Evolutionary conservation across 2,113 vertebrate genomes (phyloP).

Genomic region (Damaliscus lunatus): DNA sequence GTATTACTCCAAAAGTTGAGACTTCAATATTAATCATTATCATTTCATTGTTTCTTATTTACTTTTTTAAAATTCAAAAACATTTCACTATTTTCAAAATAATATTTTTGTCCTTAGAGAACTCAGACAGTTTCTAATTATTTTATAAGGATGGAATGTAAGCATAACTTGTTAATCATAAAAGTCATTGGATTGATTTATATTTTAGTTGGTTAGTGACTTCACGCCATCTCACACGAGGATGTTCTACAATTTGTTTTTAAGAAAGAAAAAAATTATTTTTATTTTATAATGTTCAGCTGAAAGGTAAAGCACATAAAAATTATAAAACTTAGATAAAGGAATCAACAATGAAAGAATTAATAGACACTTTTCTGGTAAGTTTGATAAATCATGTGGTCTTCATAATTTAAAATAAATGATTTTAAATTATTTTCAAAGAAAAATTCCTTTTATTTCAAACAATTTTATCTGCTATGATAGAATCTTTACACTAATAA

Average conservation of each 20-base stretch:
- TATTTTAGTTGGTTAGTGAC: neutral
- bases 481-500: neutral
- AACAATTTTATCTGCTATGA: neutral
- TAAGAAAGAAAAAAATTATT: neutral
- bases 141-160: neutral
- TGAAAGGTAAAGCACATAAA: neutral
- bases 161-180: neutral
- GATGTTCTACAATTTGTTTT: neutral
- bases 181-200: neutral
- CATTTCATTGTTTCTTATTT: neutral
- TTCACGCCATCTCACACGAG: neutral
- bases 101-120: neutral
- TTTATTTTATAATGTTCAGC: neutral
- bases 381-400: neutral
- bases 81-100: neutral
- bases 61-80: neutral
- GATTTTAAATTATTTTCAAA: neutral
- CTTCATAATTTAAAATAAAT: neutral
- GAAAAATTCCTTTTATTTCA: neutral
- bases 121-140: neutral
- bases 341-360: neutral
- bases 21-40: neutral
- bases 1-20: conserved; percentile 4
- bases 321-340: neutral
- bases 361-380: neutral